Evolutionary conservation across 2,113 vertebrate genomes (phyloP), one percentile per base, ranked within the genome.

Genomic region (Vulpes vulpes): DNA sequence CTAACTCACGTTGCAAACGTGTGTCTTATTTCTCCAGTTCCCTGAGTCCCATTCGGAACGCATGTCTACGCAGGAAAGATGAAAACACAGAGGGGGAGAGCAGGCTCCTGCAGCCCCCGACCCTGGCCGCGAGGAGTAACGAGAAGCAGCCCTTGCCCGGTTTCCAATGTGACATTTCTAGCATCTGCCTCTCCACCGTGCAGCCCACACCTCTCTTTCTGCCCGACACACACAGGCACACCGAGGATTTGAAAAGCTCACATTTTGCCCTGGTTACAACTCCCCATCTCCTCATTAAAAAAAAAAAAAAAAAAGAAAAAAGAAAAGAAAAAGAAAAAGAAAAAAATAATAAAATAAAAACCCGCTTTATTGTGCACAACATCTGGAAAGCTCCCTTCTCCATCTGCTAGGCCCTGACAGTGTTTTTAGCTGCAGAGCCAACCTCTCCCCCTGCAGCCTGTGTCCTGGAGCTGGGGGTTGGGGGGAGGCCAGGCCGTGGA

Each of bases 401-500:
- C 88, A 69, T 67, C 90, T 95, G 93, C 94, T 8, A 5, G 96
- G 85, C 64, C 86, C 71, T 82, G 93, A 81, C 38, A 20, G 60
- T 32, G 82, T 80, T 87, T 81, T 59, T 43, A 17, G 11, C 57
- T 79, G 83, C 95, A 78, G 74, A 93, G 92, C 82, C 71, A 15
- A 22, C 53, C 38, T 12, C 12, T 35, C 84, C 32, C 64, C 25
- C n/a, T 4, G 12, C n/a, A 12, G 12, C 71, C 2, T 20, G 79
- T 74, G 55, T 59, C 73, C 1, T 2, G 0, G 23, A 95, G 55
- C 59, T 25, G 73, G 69, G 35, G 22, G 35, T 19, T 15, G 12
- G 0, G 0, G 69, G 74, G 0, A 35, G 2, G 38, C 53, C 0
- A 2, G 19, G 0, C 0, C 8, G 0, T 0, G 19, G 22, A 2